These are phyloP conservation scores for Aphelenchoides fujianensis DNA, from an alignment of 1,140 invertebrate species.

Conservation along the genomic window DNA sequence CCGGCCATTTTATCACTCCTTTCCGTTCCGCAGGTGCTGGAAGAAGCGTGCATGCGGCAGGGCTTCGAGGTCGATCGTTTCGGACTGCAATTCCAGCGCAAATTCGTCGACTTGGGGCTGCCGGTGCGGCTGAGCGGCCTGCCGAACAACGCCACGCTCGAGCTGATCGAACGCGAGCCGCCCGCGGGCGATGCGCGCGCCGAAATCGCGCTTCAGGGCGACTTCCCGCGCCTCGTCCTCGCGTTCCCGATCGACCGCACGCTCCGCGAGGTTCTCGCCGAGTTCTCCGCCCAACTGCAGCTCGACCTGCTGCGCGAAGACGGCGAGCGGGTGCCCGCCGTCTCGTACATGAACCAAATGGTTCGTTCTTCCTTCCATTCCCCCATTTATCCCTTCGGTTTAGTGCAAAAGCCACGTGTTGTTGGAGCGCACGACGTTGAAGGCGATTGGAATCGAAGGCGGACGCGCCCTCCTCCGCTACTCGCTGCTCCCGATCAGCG, in stretches of 20 bases:
- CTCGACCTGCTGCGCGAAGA: constrained; percentile 9
- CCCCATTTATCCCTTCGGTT: constrained; percentile 14
- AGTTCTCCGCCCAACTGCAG: neutral
- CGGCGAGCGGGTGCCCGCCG: neutral
- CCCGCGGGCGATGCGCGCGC: neutral
- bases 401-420: constrained; percentile 13
- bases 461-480: constrained; percentile 17
- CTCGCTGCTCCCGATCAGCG: neutral
- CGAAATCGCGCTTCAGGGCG: neutral
- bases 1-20: neutral
- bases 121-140: constrained; percentile 19
- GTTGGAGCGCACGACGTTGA: constrained; percentile 5
- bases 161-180: neutral
- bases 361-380: neutral
- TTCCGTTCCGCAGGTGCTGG: constrained; percentile 3
- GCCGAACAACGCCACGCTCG: constrained; percentile 20
- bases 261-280: neutral
- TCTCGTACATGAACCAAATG: constrained; percentile 10
- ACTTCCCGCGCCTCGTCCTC: neutral
- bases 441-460: constrained; percentile 19
- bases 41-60: constrained; percentile 23
- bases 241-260: constrained; percentile 9
- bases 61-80: constrained; percentile 13
- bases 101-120: constrained; percentile 12
- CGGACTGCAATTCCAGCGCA: constrained; percentile 11